Conservation (phyloP, 2,797 vertebrate genomes). For the Orestias chungarensis region DNA sequence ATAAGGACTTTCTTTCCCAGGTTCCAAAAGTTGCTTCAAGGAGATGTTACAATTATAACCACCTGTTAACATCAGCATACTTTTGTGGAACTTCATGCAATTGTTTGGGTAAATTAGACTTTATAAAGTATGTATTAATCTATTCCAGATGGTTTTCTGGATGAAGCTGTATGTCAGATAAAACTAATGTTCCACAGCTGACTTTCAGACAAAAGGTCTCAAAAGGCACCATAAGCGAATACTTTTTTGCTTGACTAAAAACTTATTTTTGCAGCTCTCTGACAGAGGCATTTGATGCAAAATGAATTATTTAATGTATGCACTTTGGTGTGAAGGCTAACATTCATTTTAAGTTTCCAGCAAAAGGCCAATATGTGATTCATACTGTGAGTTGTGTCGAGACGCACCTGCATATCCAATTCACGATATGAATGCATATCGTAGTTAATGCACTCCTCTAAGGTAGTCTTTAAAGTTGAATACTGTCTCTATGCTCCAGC, state of each 20-base stretch:
- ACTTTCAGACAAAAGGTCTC: conserved; percentile 48
- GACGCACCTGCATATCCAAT: conserved; percentile 50
- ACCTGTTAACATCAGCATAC: conserved; percentile 3
- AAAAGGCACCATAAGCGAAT: conserved; percentile 49
- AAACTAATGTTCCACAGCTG: conserved; percentile 48
- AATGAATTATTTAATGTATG: conserved; percentile 77
- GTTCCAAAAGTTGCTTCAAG: conserved; percentile 65
- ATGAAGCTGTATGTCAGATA: conserved; percentile 60
- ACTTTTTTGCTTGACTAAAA: conserved; percentile 66
- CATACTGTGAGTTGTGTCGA: conserved; percentile 65
- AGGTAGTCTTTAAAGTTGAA: conserved; percentile 63
- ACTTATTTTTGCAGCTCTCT: conserved; percentile 54
- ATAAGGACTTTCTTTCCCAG: conserved; percentile 63
- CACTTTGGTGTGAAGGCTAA: conserved; percentile 75
- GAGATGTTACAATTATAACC: conserved; percentile 25
- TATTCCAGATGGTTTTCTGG: conserved; percentile 43
- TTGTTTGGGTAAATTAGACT: conserved; percentile 29
- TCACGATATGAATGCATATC: too few species aligned
- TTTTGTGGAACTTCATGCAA: conserved; percentile 29
- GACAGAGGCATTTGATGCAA: conserved; percentile 68
- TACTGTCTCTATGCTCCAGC: conserved; percentile 51
- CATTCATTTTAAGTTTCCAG: conserved; percentile 76
- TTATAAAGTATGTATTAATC: conserved; percentile 28
- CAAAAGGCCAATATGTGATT: conserved; percentile 77
- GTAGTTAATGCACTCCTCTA: conserved; percentile 38